phyloP scores from a whole-genome alignment of 92 coral and sea anemone genomes.

The Porites divaricata region DNA sequence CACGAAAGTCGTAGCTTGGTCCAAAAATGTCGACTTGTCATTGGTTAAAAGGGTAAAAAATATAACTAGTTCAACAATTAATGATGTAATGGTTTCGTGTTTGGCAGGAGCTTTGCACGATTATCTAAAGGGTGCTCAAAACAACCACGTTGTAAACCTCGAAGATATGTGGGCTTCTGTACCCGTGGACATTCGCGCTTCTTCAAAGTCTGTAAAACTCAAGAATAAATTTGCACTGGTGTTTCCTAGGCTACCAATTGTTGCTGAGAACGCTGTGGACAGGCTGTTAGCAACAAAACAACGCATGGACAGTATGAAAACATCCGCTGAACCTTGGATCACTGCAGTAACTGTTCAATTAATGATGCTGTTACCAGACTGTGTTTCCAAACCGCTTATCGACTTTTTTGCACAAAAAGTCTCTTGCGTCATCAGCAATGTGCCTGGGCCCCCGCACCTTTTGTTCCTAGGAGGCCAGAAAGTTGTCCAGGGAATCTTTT shows the following conservation, averaged over 20 bases:
- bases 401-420: slow-evolving; percentile 83
- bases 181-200: slow-evolving; percentile 92
- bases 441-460: slow-evolving; percentile 90
- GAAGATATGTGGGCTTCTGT: slow-evolving; percentile 97
- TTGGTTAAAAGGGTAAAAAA: slow-evolving; percentile 87
- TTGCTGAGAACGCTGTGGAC: slow-evolving; percentile 70
- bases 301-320: slow-evolving; percentile 95
- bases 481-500: slow-evolving; percentile 83
- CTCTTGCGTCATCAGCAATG: slow-evolving; percentile 95
- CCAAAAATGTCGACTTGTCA: slow-evolving; percentile 79
- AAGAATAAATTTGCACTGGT: slow-evolving; percentile 92
- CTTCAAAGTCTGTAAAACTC: slow-evolving; percentile 77
- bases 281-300: slow-evolving; percentile 83
- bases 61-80: slow-evolving; percentile 87
- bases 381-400: slow-evolving; percentile 75
- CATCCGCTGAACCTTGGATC: slow-evolving; percentile 91
- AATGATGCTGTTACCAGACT: slow-evolving; percentile 86
- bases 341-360: slow-evolving; percentile 81
- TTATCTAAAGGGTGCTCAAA: slow-evolving; percentile 61
- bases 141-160: slow-evolving; percentile 46
- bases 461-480: slow-evolving; percentile 85
- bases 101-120: slow-evolving; percentile 87
- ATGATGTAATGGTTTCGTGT: slow-evolving; percentile 98
- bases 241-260: slow-evolving; percentile 88
- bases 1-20: slow-evolving; percentile 88